Base-by-base conservation (phyloP, 2,888 invertebrate species). In the Pammene aurita region DNA sequence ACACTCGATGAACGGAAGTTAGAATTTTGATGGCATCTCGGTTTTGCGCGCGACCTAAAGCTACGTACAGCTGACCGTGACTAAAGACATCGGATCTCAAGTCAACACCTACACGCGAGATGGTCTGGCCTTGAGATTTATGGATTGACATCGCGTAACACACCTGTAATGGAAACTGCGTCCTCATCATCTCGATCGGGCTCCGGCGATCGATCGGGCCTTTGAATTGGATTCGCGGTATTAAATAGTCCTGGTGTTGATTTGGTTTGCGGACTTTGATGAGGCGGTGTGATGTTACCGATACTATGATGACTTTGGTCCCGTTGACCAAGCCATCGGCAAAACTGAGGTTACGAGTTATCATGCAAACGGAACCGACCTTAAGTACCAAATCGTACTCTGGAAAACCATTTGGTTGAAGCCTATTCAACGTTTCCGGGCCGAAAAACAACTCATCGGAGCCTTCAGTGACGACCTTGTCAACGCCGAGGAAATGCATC, bases 111-210 rank as follows among this genome's bases (percentile, higher is more conserved):
- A 70, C 69, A 9, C 71, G 58, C 44, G 42, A 44, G 52, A 69
- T 70, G 16, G 71, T 71, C 46, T 71, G 71, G 34, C 71, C 71
- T 18, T 67, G 71, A 41, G 68, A 65, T 62, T 70, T 72, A 35
- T 72, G 72, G 50, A 71, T 66, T 1, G 72, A 71, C 72, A 72
- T 72, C 0, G 71, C 71, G 60, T 72, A 71, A 54, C 65, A 55
- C 50, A 58, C 52, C 52, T 66, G 68, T 34, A 72, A 63, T 1
- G 71, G 71, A 38, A 72, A 72, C 42, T 72, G 72, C 13, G 63
- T 58, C 50, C 72, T 62, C 38, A 44, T 18, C 72, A 72, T 67
- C 13, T 67, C 63, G 6, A 67, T 38, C 2, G 70, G 69, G 38
- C 70, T 72, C 35, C 64, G 61, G 7, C 41, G 66, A 26, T 70